Base-by-base conservation (phyloP, 2,888 invertebrate species). In the Leptinotarsa juncta region DNA sequence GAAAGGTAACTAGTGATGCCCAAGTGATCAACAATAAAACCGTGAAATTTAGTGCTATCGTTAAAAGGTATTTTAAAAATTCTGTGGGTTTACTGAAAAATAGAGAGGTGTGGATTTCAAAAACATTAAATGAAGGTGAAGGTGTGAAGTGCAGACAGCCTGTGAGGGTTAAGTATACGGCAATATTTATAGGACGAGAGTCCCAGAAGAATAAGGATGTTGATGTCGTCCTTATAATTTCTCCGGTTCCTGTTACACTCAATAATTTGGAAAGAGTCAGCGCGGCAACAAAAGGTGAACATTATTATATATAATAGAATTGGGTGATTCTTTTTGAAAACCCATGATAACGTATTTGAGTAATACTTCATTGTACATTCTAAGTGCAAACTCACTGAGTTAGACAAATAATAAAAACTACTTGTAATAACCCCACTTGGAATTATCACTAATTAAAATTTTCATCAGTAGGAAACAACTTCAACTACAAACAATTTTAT, bases 201-300 rank as follows among this genome's bases (percentile, higher is more conserved):
- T 81, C 76, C 12, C 80, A 80, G 77, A 82, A 81, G 76, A 73
- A 78, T 18, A 79, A 81, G 69, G 83, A 84, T 77, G 82, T 80
- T 78, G 86, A 87, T 80, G 83, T 88, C 53, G 80, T 85, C 73
- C 85, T 88, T 73, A 84, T 82, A 70, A 81, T 87, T 79, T 84
- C 84, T 75, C 88, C 88, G 57, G 84, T 89, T 77, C 86, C 88
- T 68, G 87, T 89, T 79, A 88, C 88, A 65, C 83, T 89, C 70
- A 84, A 83, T 71, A 88, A 88, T 82, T 83, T 89, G 84, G 88
- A 89, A 81, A 84, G 87, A 76, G 85, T 89, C 73, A 87, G 86
- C 79, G 84, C 85, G 51, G 88, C 87, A 50, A 87, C 87, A 72
- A 87, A 87, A 88, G 89, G 89, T 89, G 83, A 81, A 10, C 10